Conservation (phyloP, 2,113 vertebrate genomes). For the Trematocara macrostoma region DNA sequence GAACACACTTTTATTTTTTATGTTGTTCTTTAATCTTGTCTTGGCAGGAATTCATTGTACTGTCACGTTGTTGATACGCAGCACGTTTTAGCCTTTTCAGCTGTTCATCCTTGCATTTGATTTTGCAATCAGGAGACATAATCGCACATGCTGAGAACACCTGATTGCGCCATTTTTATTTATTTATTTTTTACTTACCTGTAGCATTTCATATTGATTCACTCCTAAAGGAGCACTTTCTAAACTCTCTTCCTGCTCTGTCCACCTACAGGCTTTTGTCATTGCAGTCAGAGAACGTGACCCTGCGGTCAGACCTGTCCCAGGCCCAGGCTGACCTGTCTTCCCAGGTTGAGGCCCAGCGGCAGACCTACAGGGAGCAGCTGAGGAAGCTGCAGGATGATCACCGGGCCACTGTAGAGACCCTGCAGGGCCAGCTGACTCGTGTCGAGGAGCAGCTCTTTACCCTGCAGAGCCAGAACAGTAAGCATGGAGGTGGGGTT, state of each 20-base stretch:
- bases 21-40: background rate
- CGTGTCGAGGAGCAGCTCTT: conserved; percentile 88
- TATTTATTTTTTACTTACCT: background rate
- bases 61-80: background rate
- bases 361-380: conserved; percentile 85
- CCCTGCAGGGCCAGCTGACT: conserved; percentile 85
- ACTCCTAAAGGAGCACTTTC: background rate
- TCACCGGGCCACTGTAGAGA: conserved; percentile 88
- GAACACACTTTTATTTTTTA: background rate
- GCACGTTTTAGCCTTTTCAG: background rate
- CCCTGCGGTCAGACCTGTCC: conserved; percentile 81
- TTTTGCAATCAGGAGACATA: background rate
- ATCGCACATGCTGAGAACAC: background rate
- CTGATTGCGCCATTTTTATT: background rate
- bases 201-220: background rate
- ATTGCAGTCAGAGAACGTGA: conserved; percentile 82
- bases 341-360: conserved; percentile 81
- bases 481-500: conserved; percentile 63
- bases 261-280: conserved; percentile 76
- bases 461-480: conserved; percentile 80
- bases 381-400: conserved; percentile 88
- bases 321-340: conserved; percentile 79
- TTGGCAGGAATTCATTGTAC: background rate
- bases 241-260: background rate
- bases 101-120: background rate